phyloP scores from a whole-genome alignment of 2,113 vertebrate genomes.

The Tragelaphus imberbis region DNA sequence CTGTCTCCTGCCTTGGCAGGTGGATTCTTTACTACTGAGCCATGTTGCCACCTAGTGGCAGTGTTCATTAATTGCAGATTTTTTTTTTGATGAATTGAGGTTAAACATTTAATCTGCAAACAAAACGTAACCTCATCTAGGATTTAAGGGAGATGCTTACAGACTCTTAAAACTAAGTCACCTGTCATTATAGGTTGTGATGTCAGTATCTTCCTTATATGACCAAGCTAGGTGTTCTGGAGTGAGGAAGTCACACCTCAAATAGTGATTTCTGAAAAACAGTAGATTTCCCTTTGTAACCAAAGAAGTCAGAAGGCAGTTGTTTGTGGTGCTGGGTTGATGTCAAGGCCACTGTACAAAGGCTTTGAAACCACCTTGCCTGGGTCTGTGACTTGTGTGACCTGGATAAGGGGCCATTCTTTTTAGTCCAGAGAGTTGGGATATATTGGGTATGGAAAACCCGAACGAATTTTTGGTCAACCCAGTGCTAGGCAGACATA shows the following conservation, averaged over 20 bases:
- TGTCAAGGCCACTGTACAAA: rapidly evolving
- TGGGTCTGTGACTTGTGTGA: background rate
- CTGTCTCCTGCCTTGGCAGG: background rate
- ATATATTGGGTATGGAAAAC: background rate
- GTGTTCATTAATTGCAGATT: background rate
- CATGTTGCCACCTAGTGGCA: slow-evolving; percentile 33
- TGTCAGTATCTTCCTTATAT: background rate
- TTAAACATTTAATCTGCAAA: background rate
- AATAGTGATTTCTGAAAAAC: background rate
- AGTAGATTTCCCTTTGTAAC: background rate
- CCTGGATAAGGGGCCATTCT: background rate
- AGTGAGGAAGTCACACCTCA: background rate
- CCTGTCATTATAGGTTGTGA: background rate
- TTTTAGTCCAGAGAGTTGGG: background rate
- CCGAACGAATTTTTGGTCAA: background rate
- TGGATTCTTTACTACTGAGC: background rate
- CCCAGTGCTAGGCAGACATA: background rate
- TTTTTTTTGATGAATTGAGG: background rate
- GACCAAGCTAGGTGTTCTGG: background rate
- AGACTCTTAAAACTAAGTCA: background rate
- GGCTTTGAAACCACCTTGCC: background rate
- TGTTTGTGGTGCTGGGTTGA: background rate
- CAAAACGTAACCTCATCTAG: background rate
- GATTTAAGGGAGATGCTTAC: background rate
- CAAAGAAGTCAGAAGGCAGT: background rate